phyloP scores from a whole-genome alignment of 1,140 invertebrate species.

The Zophobas morio region DNA sequence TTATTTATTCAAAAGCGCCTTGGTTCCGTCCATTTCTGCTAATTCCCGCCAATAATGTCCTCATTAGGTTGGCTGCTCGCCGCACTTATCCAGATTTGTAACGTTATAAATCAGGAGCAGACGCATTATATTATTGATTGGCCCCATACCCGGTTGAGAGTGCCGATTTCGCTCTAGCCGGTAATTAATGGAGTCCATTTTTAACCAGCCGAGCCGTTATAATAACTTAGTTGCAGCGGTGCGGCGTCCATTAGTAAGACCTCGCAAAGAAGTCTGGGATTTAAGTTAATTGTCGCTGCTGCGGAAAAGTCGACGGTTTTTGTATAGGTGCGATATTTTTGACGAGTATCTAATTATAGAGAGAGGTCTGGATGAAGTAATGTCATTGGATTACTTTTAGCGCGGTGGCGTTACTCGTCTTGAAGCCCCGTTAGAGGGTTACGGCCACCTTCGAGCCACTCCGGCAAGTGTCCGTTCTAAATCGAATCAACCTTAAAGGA shows the following conservation, averaged over 20 bases:
- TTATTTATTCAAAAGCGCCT: slow-evolving; percentile 26
- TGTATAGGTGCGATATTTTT: not conserved
- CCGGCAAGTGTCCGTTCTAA: no score
- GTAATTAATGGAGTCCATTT: slow-evolving; percentile 28
- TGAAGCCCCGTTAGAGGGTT: no score
- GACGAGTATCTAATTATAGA: no score
- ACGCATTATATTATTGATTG: slow-evolving; percentile 44
- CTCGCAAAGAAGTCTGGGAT: not conserved
- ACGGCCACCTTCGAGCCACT: no score
- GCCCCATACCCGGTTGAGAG: slow-evolving; percentile 4
- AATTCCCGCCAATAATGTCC: slow-evolving; percentile 22
- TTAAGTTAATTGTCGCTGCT: not conserved
- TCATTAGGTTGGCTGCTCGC: slow-evolving; percentile 12
- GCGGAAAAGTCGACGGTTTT: not conserved
- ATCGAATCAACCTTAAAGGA: no score
- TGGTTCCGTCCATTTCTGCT: slow-evolving; percentile 8
- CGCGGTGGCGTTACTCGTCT: no score
- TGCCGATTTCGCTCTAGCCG: not conserved
- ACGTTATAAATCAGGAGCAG: slow-evolving; percentile 34
- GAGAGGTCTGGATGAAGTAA: no score
- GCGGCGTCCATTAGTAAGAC: not conserved
- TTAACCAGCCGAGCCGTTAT: not conserved
- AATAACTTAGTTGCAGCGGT: not conserved
- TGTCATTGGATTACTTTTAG: no score
- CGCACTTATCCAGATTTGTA: slow-evolving; percentile 35